phyloP scores from a whole-genome alignment of 1,140 invertebrate genomes.

The Macrobrachium rosenbergii region DNA sequence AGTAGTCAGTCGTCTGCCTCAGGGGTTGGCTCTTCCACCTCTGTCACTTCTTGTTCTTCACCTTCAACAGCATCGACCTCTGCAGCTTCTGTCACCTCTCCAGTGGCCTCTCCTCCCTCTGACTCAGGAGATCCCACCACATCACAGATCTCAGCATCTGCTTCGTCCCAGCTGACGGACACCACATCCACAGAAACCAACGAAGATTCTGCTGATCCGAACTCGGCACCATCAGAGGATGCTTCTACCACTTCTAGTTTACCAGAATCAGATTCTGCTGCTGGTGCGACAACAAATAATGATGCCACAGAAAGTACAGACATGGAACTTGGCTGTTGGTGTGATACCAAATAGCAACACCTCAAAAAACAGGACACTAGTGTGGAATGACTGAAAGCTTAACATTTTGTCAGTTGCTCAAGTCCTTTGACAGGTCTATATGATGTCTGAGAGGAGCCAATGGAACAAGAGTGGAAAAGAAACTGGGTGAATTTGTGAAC shows the following conservation, averaged over 20 bases:
- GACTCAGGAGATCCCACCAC: conserved; percentile 36
- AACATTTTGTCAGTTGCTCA: conserved; percentile 43
- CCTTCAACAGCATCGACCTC: neutral
- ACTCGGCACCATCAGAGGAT: neutral
- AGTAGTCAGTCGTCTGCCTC: neutral
- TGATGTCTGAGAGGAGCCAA: conserved; percentile 24
- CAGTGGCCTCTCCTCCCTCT: neutral
- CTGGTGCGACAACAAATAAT: conserved; percentile 7
- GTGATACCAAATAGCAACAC: neutral
- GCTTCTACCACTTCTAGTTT: conserved; percentile 8
- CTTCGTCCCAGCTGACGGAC: neutral
- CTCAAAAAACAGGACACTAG: neutral
- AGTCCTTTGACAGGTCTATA: conserved; percentile 21
- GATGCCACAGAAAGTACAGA: neutral
- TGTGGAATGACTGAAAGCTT: conserved; percentile 3
- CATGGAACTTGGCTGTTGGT: neutral
- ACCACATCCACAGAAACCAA: neutral
- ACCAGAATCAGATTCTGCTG: neutral
- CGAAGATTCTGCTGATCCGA: neutral
- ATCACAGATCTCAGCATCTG: conserved; percentile 15
- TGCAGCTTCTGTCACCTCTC: neutral
- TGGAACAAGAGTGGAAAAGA: conserved; percentile 21
- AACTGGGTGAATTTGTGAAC: conserved; percentile 3
- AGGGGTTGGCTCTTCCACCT: conserved; percentile 10
- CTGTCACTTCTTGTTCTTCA: conserved; percentile 4